Percentiles rank a stretch among this genome's conserved stretches.
Conservation (phyloP, 2,888 invertebrate genomes). For the Germaria angustata region DNA sequence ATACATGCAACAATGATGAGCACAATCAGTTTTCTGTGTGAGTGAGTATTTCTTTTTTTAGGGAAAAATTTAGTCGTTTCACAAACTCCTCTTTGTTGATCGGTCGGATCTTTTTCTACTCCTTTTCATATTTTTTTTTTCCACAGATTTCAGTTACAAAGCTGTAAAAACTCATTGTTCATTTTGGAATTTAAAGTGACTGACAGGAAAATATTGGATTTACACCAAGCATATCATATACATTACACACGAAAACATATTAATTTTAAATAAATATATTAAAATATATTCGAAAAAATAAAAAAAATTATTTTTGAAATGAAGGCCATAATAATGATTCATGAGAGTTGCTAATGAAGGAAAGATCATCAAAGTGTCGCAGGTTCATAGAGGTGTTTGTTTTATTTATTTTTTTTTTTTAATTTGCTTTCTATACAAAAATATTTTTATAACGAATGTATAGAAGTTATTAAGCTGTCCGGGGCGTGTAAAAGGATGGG, state of each 20-base stretch:
- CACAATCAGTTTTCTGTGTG: conserved; percentile 52
- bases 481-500: too few species aligned
- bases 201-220: conserved; percentile 61
- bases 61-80: conserved; percentile 39
- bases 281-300: conserved; percentile 16
- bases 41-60: neutral
- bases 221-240: conserved; percentile 18
- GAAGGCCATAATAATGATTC: conserved; percentile 65
- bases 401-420: too few species aligned
- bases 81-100: conserved; percentile 23
- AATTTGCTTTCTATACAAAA: neutral
- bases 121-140: conserved; percentile 1
- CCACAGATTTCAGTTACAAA: conserved; percentile 30
- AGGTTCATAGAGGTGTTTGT: conserved; percentile 48
- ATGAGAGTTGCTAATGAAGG: conserved; percentile 64
- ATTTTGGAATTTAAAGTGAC: conserved; percentile 50
- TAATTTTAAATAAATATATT: conserved; percentile 53
- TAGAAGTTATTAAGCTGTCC: neutral
- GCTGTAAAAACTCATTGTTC: conserved; percentile 39
- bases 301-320: conserved; percentile 17
- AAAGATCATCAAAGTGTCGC: conserved; percentile 64
- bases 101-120: conserved; percentile 19
- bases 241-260: conserved; percentile 12
- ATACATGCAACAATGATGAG: conserved; percentile 69
- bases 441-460: neutral